Base-by-base conservation (phyloP, 2,888 invertebrate genomes). In the Gymnocheta viridis region DNA sequence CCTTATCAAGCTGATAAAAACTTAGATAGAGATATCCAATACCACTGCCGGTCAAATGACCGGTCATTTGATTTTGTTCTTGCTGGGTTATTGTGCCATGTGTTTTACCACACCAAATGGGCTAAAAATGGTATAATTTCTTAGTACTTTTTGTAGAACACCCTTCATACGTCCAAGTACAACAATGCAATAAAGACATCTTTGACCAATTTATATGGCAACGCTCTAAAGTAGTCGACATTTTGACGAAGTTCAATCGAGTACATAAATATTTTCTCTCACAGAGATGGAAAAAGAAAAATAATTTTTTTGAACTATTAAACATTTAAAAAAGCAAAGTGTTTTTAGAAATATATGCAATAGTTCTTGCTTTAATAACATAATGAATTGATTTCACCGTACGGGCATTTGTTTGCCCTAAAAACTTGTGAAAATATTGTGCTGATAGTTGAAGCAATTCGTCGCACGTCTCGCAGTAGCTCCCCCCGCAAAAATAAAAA, bases 251-350 rank as follows among this genome's bases (percentile, higher is more conserved):
- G 86, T 85, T 83, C 79, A 85, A 85, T 82, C 85, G 86, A 86
- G 86, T 86, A 86, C 86, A 85, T 86, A 86, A 86, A 86, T 86
- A 85, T 86, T 86, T 86, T 86, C 85, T 86, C 82, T 81, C 78
- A 73, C 60, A 81, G 82, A 85, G 81, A 85, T 85, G 85, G 79
- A 85, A 78, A 86, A 83, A 84, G 83, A 81, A 82, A 85, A 86
- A 73, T 82, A 62, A 69, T 38, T 85, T 82, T 77, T 80, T 67
- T 84, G 67, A 64, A 78, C 69, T 69, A 84, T 84, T 73, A 70
- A 84, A 69, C 32, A 41, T 38, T 29, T 32, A 73, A 67, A 82
- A 78, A 76, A 70, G 12, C n/a, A 9, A 47, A 79, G 17, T 67
- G 67, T 70, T 73, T 35, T 58, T 32, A 78, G 77, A 80, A 74